phyloP scores from a whole-genome alignment of 2,888 invertebrate genomes.

The Andrena marginata region DNA sequence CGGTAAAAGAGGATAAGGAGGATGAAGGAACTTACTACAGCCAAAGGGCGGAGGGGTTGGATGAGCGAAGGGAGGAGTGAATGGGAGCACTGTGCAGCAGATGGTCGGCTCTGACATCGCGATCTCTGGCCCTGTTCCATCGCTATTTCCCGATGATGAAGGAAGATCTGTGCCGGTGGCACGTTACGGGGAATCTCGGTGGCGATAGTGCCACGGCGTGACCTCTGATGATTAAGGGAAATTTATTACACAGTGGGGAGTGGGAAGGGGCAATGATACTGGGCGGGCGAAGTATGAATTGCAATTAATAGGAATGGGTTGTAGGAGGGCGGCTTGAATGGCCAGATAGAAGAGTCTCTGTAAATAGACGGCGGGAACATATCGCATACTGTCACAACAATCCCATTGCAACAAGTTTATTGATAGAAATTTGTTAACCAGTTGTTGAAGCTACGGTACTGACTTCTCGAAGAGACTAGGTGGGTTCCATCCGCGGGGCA shows the following conservation, averaged over 20 bases:
- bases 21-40: slow-evolving; percentile 57
- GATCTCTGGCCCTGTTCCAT: slow-evolving; percentile 56
- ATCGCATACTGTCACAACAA: background rate
- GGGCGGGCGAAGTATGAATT: slow-evolving; percentile 16
- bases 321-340: slow-evolving; percentile 43
- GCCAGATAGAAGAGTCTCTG: slow-evolving; percentile 34
- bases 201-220: slow-evolving; percentile 23
- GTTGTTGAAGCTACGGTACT: background rate
- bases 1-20: slow-evolving; percentile 62
- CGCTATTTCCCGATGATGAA: slow-evolving; percentile 68
- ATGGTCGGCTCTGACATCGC: slow-evolving; percentile 66
- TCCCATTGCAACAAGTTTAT: background rate
- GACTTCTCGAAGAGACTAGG: background rate
- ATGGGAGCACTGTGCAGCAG: slow-evolving; percentile 77
- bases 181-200: slow-evolving; percentile 25
- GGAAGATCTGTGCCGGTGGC: slow-evolving; percentile 56
- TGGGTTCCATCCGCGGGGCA: background rate
- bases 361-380: slow-evolving; percentile 34
- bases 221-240: slow-evolving; percentile 53
- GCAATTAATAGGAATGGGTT: slow-evolving; percentile 52
- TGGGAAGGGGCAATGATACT: background rate
- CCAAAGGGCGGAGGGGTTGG: slow-evolving; percentile 9
- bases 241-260: slow-evolving; percentile 35
- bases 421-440: background rate
- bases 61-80: slow-evolving; percentile 62